Percentiles rank a stretch among this genome's conserved stretches.
Evolutionary conservation across 92 coral and sea anemone genomes (phyloP).

Genomic region (Actinostola sp.): DNA sequence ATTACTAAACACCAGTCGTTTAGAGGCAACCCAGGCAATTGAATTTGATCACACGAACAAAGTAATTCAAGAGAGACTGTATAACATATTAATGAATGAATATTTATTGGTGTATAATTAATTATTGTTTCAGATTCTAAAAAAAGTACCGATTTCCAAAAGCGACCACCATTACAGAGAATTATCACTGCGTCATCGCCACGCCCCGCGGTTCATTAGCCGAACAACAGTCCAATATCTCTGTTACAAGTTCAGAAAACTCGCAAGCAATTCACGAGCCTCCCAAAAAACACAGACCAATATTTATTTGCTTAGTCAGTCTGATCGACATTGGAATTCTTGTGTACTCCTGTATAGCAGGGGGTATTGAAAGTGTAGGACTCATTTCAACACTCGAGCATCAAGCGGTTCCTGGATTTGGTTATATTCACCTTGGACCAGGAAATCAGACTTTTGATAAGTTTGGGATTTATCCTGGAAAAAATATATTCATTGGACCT

Average conservation of each 20-base stretch:
- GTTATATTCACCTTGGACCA: slow-evolving; percentile 24
- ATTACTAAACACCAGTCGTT: too few species aligned
- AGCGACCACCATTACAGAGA: slow-evolving; percentile 65
- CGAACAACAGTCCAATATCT: slow-evolving; percentile 8
- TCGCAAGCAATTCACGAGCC: not conserved
- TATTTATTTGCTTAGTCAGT: slow-evolving; percentile 57
- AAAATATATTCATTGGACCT: slow-evolving; percentile 75
- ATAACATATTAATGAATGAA: too few species aligned
- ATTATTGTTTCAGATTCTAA: slow-evolving; percentile 1
- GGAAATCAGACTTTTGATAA: not conserved
- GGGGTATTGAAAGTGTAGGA: slow-evolving; percentile 62
- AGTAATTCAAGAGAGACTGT: too few species aligned
- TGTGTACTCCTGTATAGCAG: slow-evolving; percentile 53
- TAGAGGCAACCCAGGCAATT: too few species aligned
- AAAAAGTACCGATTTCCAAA: slow-evolving; percentile 48
- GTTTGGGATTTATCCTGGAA: slow-evolving; percentile 35
- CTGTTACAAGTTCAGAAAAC: slow-evolving; percentile 14
- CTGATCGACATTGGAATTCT: slow-evolving; percentile 51
- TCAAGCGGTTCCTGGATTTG: slow-evolving; percentile 41
- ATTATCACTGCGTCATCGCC: slow-evolving; percentile 38
- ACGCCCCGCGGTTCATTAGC: not conserved
- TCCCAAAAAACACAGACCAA: slow-evolving; percentile 41
- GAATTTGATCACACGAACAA: too few species aligned
- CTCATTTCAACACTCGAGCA: slow-evolving; percentile 26
- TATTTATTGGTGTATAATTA: too few species aligned